Base-by-base conservation (phyloP, 1,140 invertebrate genomes). In the Neotoxoptera formosana region DNA sequence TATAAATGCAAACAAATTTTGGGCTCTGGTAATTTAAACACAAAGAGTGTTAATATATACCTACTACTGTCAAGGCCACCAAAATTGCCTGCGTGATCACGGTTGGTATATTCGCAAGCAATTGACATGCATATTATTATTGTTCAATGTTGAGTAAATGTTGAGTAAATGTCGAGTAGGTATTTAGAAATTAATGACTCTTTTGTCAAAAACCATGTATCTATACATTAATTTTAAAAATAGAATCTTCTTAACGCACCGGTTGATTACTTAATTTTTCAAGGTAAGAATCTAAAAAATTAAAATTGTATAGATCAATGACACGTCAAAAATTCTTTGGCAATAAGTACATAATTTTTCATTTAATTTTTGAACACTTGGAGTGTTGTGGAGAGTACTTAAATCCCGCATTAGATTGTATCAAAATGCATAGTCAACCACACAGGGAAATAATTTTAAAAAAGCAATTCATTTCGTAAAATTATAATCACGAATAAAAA, bases 71-170 rank as follows among this genome's bases (percentile, higher is more conserved):
- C n/a, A n/a, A 76, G 60, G 60, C n/a, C n/a, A 34, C 11, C 60
- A 76, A 53, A 53, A 76, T 76, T 76, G 30, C 60, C n/a, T 76
- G 60, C 41, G 41, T 76, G 60, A 76, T 76, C 30, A 76, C 60
- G 60, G 30, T n/a, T 76, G 60, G 2, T 6, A 14, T 76, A n/a
- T 76, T 76, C n/a, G 30, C 30, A 76, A 76, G n/a, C 60, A 76
- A 76, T 76, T 76, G 60, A n/a, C 30, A n/a, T n/a, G 60, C 60
- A 76, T 76, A 76, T 76, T n/a, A 76, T 76, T 76, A 76, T 76
- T 76, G 60, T 76, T 76, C 4, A 76, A n/a, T 7, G n/a, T 34
- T 76, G 4, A 76, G 30, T n/a, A 76, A 76, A 76, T 76, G 60
- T 76, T 67, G 25, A 14, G 60, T 67, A 4, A 67, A 67, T 67